Evolutionary conservation across 2,888 invertebrate species (phyloP).

Genomic region (Agrotis puta): DNA sequence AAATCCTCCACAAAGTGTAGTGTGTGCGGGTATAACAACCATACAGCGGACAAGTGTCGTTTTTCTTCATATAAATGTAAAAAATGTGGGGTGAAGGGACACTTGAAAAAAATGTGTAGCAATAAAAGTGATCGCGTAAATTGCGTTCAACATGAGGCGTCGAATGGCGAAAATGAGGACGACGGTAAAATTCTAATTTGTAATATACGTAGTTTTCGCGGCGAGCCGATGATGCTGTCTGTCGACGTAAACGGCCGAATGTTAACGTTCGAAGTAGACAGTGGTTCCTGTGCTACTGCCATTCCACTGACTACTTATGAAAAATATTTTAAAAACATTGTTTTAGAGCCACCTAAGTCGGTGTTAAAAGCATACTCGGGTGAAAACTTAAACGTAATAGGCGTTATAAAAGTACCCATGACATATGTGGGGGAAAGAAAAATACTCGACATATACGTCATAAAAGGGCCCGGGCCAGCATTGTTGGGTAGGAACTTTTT

Average conservation of each 20-base stretch:
- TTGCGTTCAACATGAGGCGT: too few species aligned
- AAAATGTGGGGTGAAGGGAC: too few species aligned
- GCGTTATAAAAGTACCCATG: not conserved
- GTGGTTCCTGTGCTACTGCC: constrained; percentile 6
- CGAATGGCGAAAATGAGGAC: not conserved
- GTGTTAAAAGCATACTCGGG: too few species aligned
- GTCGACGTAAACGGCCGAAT: not conserved
- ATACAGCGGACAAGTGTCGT: too few species aligned
- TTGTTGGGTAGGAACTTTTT: constrained; percentile 17
- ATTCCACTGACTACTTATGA: not conserved
- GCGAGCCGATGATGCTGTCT: constrained; percentile 8
- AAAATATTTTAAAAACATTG: not conserved
- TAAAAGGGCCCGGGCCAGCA: not conserved
- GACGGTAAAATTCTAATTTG: constrained; percentile 9
- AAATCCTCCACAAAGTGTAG: too few species aligned
- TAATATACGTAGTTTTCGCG: not conserved
- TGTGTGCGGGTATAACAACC: too few species aligned
- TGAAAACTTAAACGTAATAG: not conserved
- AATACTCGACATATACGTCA: not conserved
- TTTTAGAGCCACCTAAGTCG: not conserved
- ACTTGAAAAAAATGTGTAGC: too few species aligned
- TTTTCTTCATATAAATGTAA: too few species aligned
- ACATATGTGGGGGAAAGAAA: not conserved
- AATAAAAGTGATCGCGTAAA: too few species aligned
- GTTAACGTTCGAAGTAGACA: constrained; percentile 2